Conservation (phyloP, 2,888 invertebrate species). For the Pseudeuparius sepicola region DNA sequence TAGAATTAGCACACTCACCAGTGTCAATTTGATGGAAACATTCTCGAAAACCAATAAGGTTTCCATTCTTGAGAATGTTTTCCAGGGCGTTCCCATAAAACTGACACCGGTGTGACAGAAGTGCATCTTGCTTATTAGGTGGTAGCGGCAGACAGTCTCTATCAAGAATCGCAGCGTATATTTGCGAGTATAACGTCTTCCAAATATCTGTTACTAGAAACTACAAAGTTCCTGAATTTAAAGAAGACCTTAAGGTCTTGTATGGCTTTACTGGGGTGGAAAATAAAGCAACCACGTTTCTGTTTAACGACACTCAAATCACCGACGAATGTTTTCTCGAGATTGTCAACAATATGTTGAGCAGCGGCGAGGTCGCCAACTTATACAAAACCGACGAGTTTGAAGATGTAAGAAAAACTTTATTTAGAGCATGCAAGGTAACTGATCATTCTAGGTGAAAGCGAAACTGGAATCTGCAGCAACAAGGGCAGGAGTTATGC, state of each 20-base stretch:
- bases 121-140: no score
- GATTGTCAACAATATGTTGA: constrained; percentile 80
- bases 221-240: constrained; percentile 67
- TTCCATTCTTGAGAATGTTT: no score
- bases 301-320: constrained; percentile 80
- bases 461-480: constrained; percentile 48
- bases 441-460: constrained; percentile 45
- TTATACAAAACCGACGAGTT: constrained; percentile 82
- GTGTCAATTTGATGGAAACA: neutral
- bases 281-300: constrained; percentile 63
- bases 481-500: constrained; percentile 45
- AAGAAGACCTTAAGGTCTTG: constrained; percentile 69
- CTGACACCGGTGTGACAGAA: no score
- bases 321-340: constrained; percentile 77
- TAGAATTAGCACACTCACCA: no score
- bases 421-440: no score
- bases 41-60: constrained; percentile 2
- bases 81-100: no score
- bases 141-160: constrained; percentile 80
- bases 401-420: constrained; percentile 76
- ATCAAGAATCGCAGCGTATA: constrained; percentile 64
- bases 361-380: constrained; percentile 80
- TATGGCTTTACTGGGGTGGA: constrained; percentile 68
- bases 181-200: constrained; percentile 68
- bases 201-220: constrained; percentile 72